Evolutionary conservation across 1,140 invertebrate genomes (phyloP), one percentile per base, ranked within the genome.

Genomic region (Trachelipus rathkii): DNA sequence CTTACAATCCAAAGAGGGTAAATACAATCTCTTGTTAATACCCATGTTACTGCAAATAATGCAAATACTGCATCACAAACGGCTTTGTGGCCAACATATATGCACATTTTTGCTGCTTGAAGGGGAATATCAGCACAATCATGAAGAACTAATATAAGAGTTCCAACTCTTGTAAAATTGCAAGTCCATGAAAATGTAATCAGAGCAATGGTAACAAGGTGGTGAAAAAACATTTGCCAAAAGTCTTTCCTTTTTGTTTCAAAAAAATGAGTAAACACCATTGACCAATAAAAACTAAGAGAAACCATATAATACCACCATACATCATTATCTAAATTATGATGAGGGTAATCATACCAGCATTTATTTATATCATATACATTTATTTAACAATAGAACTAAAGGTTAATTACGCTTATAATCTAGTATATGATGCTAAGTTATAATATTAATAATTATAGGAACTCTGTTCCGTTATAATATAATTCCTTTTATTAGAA

Each of bases 71-170:
- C 84, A 86, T 98, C 95, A 83, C 95, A 97, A 1, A 93, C 77
- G 84, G 90, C 91, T 83, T 96, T 93, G 82, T 92, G 94, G 80
- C 92, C 93, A 33, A 93, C 90, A 85, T 98, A 98, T 82, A 95
- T 95, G 19, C 92, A 90, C 85, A 96, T 91, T 88, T 98, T 98
- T 10, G 93, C 92, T 44, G 89, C 91, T 92, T 98, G 96, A 81
- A 99, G 86, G 81, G 96, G 94, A 83, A 97, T 95, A 87, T 99
- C 97, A 46, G 94, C 94, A 84, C 90, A 92, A 86, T 99, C 97
- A 84, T 99, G 97, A 11, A 96, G 87, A 70, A 98, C 84, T 19
- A 99, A 86, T 24, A 98, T 94, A 44, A 99, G 86, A 0, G 93
- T 92, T 6, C 97, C 97, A 71, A 98, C 92, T 46, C 96, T 89